Evolutionary conservation across 1,140 invertebrate species (phyloP).

Genomic region (Polyergus mexicanus): DNA sequence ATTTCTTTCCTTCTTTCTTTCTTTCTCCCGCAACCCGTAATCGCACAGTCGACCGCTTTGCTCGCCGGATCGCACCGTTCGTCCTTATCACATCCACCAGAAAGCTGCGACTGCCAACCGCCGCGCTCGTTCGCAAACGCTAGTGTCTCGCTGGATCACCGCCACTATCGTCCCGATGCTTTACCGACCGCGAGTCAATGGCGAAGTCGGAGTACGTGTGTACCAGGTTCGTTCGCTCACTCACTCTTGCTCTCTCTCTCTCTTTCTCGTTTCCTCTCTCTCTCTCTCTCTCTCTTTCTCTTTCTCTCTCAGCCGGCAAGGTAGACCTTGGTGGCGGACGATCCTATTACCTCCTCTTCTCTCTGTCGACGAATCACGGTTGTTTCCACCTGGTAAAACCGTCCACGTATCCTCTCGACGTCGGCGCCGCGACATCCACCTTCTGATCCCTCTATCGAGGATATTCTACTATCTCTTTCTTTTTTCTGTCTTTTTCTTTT

Average conservation of each 20-base stretch:
- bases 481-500: not conserved
- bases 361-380: slow-evolving; percentile 4
- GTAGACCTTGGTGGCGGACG: slow-evolving; percentile 47
- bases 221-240: slow-evolving; percentile 14
- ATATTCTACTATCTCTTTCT: not conserved
- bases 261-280: not conserved
- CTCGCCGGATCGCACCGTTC: slow-evolving; percentile 54
- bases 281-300: not conserved
- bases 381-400: slow-evolving; percentile 32
- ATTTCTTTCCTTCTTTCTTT: not conserved
- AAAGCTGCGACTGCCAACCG: slow-evolving; percentile 67
- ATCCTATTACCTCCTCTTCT: slow-evolving; percentile 59
- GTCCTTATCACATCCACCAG: slow-evolving; percentile 70
- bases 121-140: slow-evolving; percentile 39
- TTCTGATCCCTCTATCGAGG: not conserved
- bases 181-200: slow-evolving; percentile 63
- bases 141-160: slow-evolving; percentile 63
- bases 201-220: slow-evolving; percentile 1
- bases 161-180: slow-evolving; percentile 16
- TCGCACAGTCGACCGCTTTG: slow-evolving; percentile 51
- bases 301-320: slow-evolving; percentile 65
- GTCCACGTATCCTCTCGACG: slow-evolving; percentile 23
- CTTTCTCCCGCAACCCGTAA: not conserved
- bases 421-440: slow-evolving; percentile 18
- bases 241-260: slow-evolving; percentile 23